These are phyloP conservation scores for Dendrocopos noguchii DNA, from an alignment of 2,113 vertebrate genomes.

Conservation along the genomic window DNA sequence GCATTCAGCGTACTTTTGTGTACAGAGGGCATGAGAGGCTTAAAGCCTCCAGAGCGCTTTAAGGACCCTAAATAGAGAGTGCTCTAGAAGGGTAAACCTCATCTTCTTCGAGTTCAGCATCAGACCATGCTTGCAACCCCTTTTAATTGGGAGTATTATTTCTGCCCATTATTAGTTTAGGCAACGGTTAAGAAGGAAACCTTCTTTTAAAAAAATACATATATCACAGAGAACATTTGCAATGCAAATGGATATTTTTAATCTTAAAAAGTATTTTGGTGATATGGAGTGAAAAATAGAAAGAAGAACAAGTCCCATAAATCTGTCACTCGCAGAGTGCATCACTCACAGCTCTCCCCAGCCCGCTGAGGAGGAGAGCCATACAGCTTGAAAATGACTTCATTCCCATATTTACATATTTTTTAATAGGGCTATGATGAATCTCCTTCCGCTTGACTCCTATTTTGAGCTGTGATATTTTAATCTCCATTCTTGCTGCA, in stretches of 20 bases:
- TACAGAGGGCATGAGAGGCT: neutral
- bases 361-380: conserved; percentile 52
- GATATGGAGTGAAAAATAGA: conserved; percentile 61
- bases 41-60: neutral
- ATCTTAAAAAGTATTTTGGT: conserved; percentile 72
- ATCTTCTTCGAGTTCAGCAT: conserved; percentile 16
- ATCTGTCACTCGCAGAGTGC: conserved; percentile 55
- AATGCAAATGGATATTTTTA: conserved; percentile 72
- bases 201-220: neutral
- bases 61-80: neutral
- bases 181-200: conserved; percentile 53
- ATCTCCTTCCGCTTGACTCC: conserved; percentile 86
- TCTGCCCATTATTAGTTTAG: conserved; percentile 54
- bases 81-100: neutral
- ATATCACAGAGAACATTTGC: conserved; percentile 60
- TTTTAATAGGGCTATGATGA: conserved; percentile 86
- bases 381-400: conserved; percentile 80
- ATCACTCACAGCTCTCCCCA: conserved; percentile 63
- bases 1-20: neutral
- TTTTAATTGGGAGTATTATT: conserved; percentile 23
- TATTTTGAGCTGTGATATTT: conserved; percentile 87
- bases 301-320: conserved; percentile 42
- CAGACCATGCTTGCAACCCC: neutral
- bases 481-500: conserved; percentile 85
- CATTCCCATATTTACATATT: conserved; percentile 83